Base-by-base conservation (phyloP, 2,888 invertebrate genomes). In the Rotaria socialis region DNA sequence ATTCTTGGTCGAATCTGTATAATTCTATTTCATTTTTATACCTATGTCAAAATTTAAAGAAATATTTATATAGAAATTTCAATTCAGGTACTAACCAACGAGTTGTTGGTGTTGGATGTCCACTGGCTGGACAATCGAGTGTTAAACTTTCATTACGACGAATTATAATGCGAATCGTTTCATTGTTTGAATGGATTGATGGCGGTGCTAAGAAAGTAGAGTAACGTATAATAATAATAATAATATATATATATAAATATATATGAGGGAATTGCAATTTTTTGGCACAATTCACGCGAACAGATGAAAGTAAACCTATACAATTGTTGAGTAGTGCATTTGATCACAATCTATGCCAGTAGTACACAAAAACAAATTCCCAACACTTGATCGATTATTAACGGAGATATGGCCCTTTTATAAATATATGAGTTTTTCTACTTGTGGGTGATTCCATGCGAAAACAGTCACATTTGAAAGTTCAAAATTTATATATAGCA, bases 11-110 rank as follows among this genome's bases (percentile, higher is more conserved):
- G 47, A 52, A 16, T n/a, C 24, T 27, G 43, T 55, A 74, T 47
- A 85, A 22, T 74, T 58, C 67, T 11, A 27, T 43, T 58, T 74
- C 85, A 60, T 60, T 50, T 41, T 74, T 60, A 27, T 43, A 60
- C 85, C 85, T 52, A 74, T 47, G 22, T 19, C 8, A 22, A 74
- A 19, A 41, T 22, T 19, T 0, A 7, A 35, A 67, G 16, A 22
- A 74, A 41, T 22, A 41, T 41, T 8, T 7, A 22, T 41, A 8
- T 19, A 14, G 7, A 41, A 74, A 43, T 19, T 74, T 74, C 27
- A 22, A 24, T 43, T n/a, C 16, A 5, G 8, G 24, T 24, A 11
- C 43, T 43, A 24, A 80, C 80, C 80, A 80, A 47, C n/a, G 43
- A n/a, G 47, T 80, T 11, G 14, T 10, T 47, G 80, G 80, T 11